phyloP scores from a whole-genome alignment of 2,113 vertebrate species.

The Equus przewalskii region DNA sequence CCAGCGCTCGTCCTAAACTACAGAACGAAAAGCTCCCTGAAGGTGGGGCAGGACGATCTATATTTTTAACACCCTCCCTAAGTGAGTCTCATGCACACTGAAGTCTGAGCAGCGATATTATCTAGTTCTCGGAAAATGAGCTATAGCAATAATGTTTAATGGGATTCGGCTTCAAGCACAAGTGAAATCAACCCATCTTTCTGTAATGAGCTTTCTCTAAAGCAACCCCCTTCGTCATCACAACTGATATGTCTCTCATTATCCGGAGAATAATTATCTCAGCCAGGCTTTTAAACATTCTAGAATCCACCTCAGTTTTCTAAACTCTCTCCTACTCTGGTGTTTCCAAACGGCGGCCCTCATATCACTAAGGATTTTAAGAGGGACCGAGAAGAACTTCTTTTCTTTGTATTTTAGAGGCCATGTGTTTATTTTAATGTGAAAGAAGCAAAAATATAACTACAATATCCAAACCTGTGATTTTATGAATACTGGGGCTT shows the following conservation, averaged over 20 bases:
- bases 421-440: not conserved
- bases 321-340: not conserved
- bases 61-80: not conserved
- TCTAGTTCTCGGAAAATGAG: not conserved
- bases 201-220: conserved; percentile 13
- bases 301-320: not conserved
- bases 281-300: not conserved
- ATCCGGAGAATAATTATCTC: conserved; percentile 17
- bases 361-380: not conserved
- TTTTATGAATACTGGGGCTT: not conserved
- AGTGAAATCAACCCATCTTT: not conserved
- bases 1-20: not conserved
- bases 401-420: conserved; percentile 4
- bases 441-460: conserved; percentile 24
- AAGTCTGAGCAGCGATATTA: not conserved
- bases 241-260: not conserved
- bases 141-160: not conserved
- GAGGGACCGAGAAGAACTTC: not conserved
- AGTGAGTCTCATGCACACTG: not conserved
- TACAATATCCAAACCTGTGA: not conserved
- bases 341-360: not conserved
- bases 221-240: not conserved
- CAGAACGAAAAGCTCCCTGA: not conserved
- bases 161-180: conserved; percentile 11
- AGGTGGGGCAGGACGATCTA: not conserved